Evolutionary conservation across 2,888 invertebrate species (phyloP), one percentile per base, ranked within the genome.

Genomic region (Cephonodes hylas): DNA sequence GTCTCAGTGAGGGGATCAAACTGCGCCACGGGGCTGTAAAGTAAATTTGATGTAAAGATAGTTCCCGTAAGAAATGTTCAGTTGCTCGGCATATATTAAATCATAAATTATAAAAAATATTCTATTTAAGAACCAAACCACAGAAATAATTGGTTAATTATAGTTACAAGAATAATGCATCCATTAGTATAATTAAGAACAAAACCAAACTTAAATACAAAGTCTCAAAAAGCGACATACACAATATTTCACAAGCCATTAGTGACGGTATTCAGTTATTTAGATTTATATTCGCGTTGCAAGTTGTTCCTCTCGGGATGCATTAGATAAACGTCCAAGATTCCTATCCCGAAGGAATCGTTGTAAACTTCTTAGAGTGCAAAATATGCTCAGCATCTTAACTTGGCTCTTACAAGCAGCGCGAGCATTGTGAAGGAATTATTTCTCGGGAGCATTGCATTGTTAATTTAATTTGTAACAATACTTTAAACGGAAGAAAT

Each of bases 301-400:
- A 53, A 53, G 31, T 53, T 53, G 27, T 31, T 10, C 18, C 53
- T 53, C 53, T 0, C 18, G 48, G 27, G 48, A 48, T 48, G 25
- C 42, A 42, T 44, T 59, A 27, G 44, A 59, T 53, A 31, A 18
- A 53, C 31, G 18, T 53, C 53, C 31, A 53, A 53, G 42, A 58
- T 59, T 59, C 18, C n/a, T 23, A 27, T 42, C 58, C 58, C 58
- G 15, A 2, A 44, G 58, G 58, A 59, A 44, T 44, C 25, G 44
- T 42, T 25, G 25, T 27, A 20, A 59, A 59, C 42, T 59, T 58
- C 18, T 10, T 22, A 3, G 8, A 31, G 31, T 23, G 31, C 27
- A 31, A 42, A 44, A 59, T 44, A 42, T 59, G n/a, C 42, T 42
- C 42, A 15, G 15, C 44, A 13, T 59, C 44, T 59, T 44, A 23